Conservation (phyloP, 2,113 vertebrate genomes). For the Oryzias celebensis region DNA sequence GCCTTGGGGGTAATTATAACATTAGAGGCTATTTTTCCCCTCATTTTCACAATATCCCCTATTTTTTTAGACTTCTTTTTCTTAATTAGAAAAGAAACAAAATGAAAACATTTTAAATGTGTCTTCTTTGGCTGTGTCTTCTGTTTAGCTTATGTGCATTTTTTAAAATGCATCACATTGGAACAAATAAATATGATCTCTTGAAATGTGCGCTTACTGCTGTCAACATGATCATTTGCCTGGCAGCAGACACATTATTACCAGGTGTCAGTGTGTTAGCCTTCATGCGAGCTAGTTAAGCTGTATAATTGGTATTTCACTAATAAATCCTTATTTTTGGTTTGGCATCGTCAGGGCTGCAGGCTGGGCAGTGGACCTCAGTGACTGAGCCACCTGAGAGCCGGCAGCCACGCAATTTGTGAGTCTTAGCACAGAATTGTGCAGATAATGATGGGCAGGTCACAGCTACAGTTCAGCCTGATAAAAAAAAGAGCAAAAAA, state of each 20-base stretch:
- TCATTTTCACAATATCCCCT: constrained; percentile 5
- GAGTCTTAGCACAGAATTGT: constrained; percentile 32
- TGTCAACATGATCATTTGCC: not conserved
- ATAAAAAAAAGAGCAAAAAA: constrained; percentile 54
- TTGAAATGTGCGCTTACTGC: too few relatives aligned
- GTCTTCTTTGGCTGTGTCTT: too few relatives aligned
- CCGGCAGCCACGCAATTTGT: constrained; percentile 33
- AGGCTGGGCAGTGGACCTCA: constrained; percentile 49
- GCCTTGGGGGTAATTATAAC: constrained; percentile 54
- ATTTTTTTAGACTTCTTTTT: too few relatives aligned
- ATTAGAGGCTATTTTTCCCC: constrained; percentile 27
- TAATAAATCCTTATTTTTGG: constrained; percentile 28
- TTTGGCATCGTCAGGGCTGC: constrained; percentile 2
- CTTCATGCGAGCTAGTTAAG: constrained; percentile 28
- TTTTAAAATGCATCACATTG: not conserved
- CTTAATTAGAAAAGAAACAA: too few relatives aligned
- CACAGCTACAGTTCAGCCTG: constrained; percentile 40
- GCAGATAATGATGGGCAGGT: constrained; percentile 57
- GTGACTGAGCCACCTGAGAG: constrained; percentile 48
- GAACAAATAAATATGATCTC: not conserved
- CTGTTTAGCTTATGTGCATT: too few relatives aligned
- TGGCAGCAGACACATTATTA: constrained; percentile 25
- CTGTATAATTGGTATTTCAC: constrained; percentile 56
- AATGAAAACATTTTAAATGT: too few relatives aligned
- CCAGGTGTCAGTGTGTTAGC: constrained; percentile 1